Evolutionary conservation across 2,888 invertebrate species (phyloP), one percentile per base, ranked within the genome.

Genomic region (Tanaodytes sp.): DNA sequence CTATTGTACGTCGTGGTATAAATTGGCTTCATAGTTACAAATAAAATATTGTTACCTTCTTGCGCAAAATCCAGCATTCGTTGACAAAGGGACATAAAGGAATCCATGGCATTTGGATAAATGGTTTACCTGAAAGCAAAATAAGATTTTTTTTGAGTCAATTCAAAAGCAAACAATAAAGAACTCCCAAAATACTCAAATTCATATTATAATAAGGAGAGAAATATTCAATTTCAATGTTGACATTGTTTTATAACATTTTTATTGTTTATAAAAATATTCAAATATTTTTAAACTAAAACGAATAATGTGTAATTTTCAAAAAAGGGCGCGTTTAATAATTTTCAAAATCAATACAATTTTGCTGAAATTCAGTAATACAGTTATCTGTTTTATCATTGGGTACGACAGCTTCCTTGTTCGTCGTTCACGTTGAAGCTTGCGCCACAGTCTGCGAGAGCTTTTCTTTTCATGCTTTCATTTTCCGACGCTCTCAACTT

Each of bases 81-180:
- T 68, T 76, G 76, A 71, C 74, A 75, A 68, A 76, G 70, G 57
- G 76, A 75, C 70, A 74, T 74, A 64, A 76, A 73, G 71, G 75
- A 75, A 45, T 75, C 76, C 76, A 76, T 76, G 73, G 52, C 72
- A 58, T 67, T 72, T 59, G 62, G 66, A 72, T 46, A 70, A 73
- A 72, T 73, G 66, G 63, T 72, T 76, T 76, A 76, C 76, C 76
- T 76, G 71, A 0, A 70, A 76, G 16, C 15, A 52, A 42, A 40
- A 36, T 8, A 20, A 20, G 36, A 49, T n/a, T n/a, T n/a, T n/a
- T n/a, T n/a, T n/a, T n/a, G 19, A 46, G n/a, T n/a, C 27, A 27
- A 27, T 8, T 27, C 27, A 27, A 27, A 8, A 8, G 9, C 9
- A 27, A 27, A 27, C 27, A 9, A 8, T 27, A 8, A 9, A 8